phyloP scores from a whole-genome alignment of 2,888 invertebrate species.

The Melanotus villosus region DNA sequence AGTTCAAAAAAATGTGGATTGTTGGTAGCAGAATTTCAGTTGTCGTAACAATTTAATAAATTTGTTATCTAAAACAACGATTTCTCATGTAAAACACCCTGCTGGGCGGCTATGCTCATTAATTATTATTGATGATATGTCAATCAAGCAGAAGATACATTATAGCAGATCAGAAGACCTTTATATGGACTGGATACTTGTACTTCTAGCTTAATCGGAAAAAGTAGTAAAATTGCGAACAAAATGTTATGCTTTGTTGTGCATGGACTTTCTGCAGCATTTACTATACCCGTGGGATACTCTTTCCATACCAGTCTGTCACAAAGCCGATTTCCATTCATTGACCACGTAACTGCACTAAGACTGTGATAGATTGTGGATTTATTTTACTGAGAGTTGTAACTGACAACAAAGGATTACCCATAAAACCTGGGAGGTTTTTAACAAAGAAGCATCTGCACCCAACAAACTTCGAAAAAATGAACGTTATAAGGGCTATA shows the following conservation, averaged over 20 bases:
- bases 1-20: too few species aligned
- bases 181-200: background rate
- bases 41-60: too few species aligned
- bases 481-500: background rate
- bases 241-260: too few species aligned
- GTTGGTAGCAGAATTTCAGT: too few species aligned
- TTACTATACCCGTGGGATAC: background rate
- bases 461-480: background rate
- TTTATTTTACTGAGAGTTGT: background rate
- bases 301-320: background rate
- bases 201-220: too few species aligned
- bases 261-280: background rate
- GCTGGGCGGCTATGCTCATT: background rate
- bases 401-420: background rate
- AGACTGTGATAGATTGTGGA: background rate
- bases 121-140: too few species aligned
- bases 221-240: background rate
- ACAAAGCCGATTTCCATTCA: background rate
- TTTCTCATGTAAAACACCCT: background rate
- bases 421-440: background rate
- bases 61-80: too few species aligned
- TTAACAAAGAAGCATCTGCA: background rate
- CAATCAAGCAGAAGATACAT: background rate
- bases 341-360: background rate
- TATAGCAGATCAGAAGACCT: background rate